phyloP scores from a whole-genome alignment of 2,797 vertebrate genomes.

The Etheostoma nigrum region DNA sequence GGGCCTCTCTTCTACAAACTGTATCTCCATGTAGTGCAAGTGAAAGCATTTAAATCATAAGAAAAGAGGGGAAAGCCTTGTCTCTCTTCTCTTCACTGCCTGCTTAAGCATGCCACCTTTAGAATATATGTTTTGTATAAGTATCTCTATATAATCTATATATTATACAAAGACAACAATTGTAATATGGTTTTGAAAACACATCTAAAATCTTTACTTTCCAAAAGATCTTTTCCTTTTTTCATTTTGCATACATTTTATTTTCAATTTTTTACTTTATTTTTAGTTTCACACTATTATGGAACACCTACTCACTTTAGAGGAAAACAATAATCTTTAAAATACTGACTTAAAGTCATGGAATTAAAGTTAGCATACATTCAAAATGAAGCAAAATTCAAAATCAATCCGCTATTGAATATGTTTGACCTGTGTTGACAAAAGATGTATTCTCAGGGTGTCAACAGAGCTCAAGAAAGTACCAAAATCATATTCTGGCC shows the following conservation, averaged over 20 bases:
- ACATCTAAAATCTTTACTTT: constrained; percentile 40
- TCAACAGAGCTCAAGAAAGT: constrained; percentile 57
- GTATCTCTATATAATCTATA: constrained; percentile 67
- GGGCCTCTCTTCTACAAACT: constrained; percentile 39
- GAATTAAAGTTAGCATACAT: constrained; percentile 23
- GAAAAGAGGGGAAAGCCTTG: constrained; percentile 38
- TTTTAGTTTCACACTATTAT: constrained; percentile 19
- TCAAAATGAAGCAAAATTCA: constrained; percentile 5
- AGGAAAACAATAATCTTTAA: constrained; percentile 15
- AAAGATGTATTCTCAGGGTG: constrained; percentile 71
- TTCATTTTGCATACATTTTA: constrained; percentile 9
- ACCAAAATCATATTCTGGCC: constrained; percentile 30
- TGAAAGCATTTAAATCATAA: constrained; percentile 52
- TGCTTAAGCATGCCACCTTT: constrained; percentile 72
- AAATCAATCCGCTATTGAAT: constrained; percentile 11
- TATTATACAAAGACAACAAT: constrained; percentile 71
- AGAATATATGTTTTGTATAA: constrained; percentile 66
- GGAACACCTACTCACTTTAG: constrained; percentile 6
- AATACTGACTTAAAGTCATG: constrained; percentile 10
- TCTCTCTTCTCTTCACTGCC: constrained; percentile 66
- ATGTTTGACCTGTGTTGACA: constrained; percentile 46
- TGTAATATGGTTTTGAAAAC: constrained; percentile 68
- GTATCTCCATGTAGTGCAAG: constrained; percentile 37
- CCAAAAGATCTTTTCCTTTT: constrained; percentile 29
- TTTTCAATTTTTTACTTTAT: neutral